Percentiles rank a stretch among this genome's conserved stretches.
Evolutionary conservation across 2,113 vertebrate species (phyloP).

Genomic region (Dicentrarchus labrax): DNA sequence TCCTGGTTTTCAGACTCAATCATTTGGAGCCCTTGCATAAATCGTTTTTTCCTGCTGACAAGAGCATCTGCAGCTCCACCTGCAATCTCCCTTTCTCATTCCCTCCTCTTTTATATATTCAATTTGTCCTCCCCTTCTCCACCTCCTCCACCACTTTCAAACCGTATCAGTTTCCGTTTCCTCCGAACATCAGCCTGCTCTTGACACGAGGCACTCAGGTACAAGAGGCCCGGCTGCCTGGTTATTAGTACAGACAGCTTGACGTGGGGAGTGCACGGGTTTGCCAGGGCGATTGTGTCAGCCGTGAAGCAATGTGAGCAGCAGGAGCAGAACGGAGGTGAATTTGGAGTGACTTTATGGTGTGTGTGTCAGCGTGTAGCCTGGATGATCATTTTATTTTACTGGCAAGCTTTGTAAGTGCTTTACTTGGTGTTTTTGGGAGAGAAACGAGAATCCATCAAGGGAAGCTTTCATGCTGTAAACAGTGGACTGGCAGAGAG

Average conservation of each 20-base stretch:
- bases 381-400: constrained; percentile 35
- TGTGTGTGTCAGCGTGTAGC: background rate
- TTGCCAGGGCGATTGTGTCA: constrained; percentile 41
- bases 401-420: background rate
- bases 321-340: background rate
- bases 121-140: background rate
- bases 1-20: constrained; percentile 14
- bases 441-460: background rate
- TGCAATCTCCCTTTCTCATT: constrained; percentile 24
- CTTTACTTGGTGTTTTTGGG: background rate
- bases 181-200: constrained; percentile 42
- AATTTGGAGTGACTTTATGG: constrained; percentile 37
- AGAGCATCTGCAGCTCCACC: constrained; percentile 60
- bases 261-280: constrained; percentile 35
- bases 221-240: background rate
- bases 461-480: constrained; percentile 17
- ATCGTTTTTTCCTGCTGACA: constrained; percentile 36
- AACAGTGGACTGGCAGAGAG: constrained; percentile 17
- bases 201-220: constrained; percentile 39
- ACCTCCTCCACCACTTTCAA: constrained; percentile 27
- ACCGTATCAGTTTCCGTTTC: constrained; percentile 63
- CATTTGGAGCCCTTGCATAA: background rate
- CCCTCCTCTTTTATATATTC: background rate
- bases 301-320: constrained; percentile 1
- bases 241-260: constrained; percentile 65